These are phyloP conservation scores for Brachirus orientalis DNA, from an alignment of 2,113 vertebrate species.

Conservation along the genomic window DNA sequence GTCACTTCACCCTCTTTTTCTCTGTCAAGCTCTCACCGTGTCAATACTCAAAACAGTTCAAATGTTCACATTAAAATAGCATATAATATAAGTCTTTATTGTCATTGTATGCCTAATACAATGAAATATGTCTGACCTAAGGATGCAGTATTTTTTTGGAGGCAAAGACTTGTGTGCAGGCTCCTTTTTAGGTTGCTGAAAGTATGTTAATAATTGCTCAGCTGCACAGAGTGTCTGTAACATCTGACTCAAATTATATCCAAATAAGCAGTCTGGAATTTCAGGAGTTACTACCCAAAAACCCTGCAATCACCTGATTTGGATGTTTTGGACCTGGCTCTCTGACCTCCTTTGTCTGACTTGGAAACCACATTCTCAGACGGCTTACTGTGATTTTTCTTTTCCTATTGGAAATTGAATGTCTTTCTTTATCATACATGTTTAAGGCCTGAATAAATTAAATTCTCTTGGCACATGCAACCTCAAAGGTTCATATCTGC, in stretches of 20 bases:
- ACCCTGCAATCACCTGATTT: constrained; percentile 62
- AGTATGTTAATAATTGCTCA: constrained; percentile 69
- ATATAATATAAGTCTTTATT: no score
- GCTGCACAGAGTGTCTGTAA: constrained; percentile 64
- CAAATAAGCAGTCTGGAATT: constrained; percentile 77
- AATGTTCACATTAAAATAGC: neutral
- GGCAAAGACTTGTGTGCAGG: constrained; percentile 41
- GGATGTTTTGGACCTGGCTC: constrained; percentile 43
- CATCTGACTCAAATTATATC: constrained; percentile 77
- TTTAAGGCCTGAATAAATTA: constrained; percentile 74
- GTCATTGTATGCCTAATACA: neutral
- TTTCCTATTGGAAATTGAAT: constrained; percentile 38
- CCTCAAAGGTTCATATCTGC: no score
- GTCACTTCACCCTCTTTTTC: constrained; percentile 29
- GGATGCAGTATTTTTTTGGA: constrained; percentile 2
- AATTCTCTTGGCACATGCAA: constrained; percentile 49
- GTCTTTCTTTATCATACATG: constrained; percentile 53
- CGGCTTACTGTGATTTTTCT: constrained; percentile 46
- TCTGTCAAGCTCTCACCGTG: neutral
- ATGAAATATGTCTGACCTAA: constrained; percentile 13
- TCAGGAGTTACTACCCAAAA: constrained; percentile 59
- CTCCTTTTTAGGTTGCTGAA: constrained; percentile 52
- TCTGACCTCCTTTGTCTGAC: constrained; percentile 37
- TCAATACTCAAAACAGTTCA: constrained; percentile 5
- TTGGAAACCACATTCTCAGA: constrained; percentile 38